Evolutionary conservation across 2,113 vertebrate genomes (phyloP), one percentile per base, ranked within the genome.

Genomic region (Thalassoma bifasciatum): DNA sequence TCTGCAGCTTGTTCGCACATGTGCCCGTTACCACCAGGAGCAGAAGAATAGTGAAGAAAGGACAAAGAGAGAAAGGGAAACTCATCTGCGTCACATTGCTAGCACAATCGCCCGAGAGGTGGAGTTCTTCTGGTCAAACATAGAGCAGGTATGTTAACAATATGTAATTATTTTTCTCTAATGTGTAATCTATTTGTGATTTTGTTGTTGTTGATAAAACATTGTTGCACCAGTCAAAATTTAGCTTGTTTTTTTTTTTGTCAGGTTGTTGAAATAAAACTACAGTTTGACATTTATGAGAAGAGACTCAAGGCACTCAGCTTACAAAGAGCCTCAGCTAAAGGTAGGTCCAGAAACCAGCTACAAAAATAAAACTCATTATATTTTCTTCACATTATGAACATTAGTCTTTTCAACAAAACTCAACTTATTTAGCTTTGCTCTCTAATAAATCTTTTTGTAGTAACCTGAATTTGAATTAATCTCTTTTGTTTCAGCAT

Each of bases 101-200:
- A 95, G 96, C 50, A 94, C 94, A 2, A 95, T 98, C 57, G 96
- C 96, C 10, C 91, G 95, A 66, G 95, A 97, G 83, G 96, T 98
- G 72, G 96, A 97, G 34, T 96, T 95, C 72, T 98, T 98, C 88
- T 98, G 96, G 96, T 94, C 94, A 40, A 98, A 96, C 88, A 97
- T 98, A 66, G 95, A 97, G 50, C 96, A 97, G 95, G 96, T 96
- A 26, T 74, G 64, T 79, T 23, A 47, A 14, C 30, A 34, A 30
- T 21, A 23, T 51, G 80, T 75, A 79, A 24, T 51, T 11, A 10
- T 60, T 3, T 17, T 57, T 64, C 2, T 11, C 6, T 37, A 5
- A 63, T 19, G 8, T 38, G 1, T 65, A 42, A 21, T 6, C 10
- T 2, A 19, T 0, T 8, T 9, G 14, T 17, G 14, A 46, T 46